A percentile compares a stretch with the other conserved stretches of the same genome.
phyloP scores from a whole-genome alignment of 1,140 invertebrate genomes.

The Hirudo medicinalis region DNA sequence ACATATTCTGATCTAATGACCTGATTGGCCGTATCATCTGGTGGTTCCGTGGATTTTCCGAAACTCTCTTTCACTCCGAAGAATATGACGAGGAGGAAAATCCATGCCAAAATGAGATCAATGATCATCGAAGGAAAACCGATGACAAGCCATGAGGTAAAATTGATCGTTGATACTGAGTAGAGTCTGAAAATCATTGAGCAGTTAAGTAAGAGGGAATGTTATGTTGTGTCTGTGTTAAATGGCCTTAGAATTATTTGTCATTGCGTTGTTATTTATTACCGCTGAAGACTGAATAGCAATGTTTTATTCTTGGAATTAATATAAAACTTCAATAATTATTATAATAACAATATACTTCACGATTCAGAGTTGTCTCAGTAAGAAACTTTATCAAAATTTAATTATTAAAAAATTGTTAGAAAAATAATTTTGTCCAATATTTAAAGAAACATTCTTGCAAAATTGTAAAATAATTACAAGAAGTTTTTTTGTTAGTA shows the following conservation, averaged over 20 bases:
- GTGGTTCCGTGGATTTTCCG: neutral
- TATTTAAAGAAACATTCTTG: too few relatives aligned
- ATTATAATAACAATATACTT: too few relatives aligned
- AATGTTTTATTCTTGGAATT: too few relatives aligned
- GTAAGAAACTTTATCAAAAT: too few relatives aligned
- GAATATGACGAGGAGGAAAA: constrained; percentile 25
- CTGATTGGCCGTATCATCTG: constrained; percentile 8
- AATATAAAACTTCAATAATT: too few relatives aligned
- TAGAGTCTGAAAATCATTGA: neutral
- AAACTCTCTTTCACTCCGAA: constrained; percentile 27
- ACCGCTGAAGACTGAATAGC: neutral
- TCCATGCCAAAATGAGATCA: constrained; percentile 28
- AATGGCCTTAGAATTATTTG: neutral
- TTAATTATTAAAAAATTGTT: too few relatives aligned
- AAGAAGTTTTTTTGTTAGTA: neutral
- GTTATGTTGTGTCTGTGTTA: neutral
- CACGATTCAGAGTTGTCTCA: too few relatives aligned
- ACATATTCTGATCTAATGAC: constrained; percentile 19
- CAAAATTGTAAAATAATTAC: too few relatives aligned
- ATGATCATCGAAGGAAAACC: constrained; percentile 29
- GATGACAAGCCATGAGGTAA: constrained; percentile 31
- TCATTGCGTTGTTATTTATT: neutral
- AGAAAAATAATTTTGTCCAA: too few relatives aligned
- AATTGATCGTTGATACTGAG: constrained; percentile 20
- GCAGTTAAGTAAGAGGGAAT: neutral